phyloP scores from a whole-genome alignment of 2,888 invertebrate genomes.

The Ariolimax columbianus region DNA sequence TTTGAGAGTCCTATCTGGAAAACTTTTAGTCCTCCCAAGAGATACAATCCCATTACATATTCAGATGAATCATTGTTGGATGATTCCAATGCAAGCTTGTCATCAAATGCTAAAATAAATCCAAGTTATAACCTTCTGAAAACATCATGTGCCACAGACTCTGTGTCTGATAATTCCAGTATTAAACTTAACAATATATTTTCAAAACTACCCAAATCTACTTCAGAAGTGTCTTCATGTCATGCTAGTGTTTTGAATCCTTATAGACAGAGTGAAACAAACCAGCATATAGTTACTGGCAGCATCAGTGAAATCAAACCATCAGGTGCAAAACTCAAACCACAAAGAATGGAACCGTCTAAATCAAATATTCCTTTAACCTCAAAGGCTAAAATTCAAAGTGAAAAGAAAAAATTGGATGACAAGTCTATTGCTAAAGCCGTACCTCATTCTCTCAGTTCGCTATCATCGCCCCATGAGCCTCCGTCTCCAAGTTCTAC shows the following conservation, averaged over 20 bases:
- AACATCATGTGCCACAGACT: background rate
- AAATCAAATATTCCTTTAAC: background rate
- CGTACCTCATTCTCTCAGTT: slow-evolving; percentile 8
- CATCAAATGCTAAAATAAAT: background rate
- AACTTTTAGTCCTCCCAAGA: slow-evolving; percentile 19
- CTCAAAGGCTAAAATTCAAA: background rate
- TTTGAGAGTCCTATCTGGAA: slow-evolving; percentile 38
- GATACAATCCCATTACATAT: slow-evolving; percentile 43
- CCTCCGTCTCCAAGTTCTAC: slow-evolving; percentile 13
- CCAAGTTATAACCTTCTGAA: no score
- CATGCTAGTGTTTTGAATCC: background rate
- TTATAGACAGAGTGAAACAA: background rate
- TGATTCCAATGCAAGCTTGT: slow-evolving; percentile 20
- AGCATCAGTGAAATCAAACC: background rate
- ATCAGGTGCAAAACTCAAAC: background rate
- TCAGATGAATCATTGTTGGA: slow-evolving; percentile 50
- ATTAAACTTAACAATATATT: no score
- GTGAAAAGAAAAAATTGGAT: background rate
- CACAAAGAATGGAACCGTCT: background rate
- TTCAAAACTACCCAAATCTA: background rate
- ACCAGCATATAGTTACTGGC: background rate
- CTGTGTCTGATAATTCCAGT: background rate
- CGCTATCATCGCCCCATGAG: slow-evolving; percentile 4
- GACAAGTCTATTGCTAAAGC: background rate
- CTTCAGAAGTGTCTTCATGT: background rate